Base-by-base conservation (phyloP, 2,113 vertebrate genomes). In the Aepyceros melampus region DNA sequence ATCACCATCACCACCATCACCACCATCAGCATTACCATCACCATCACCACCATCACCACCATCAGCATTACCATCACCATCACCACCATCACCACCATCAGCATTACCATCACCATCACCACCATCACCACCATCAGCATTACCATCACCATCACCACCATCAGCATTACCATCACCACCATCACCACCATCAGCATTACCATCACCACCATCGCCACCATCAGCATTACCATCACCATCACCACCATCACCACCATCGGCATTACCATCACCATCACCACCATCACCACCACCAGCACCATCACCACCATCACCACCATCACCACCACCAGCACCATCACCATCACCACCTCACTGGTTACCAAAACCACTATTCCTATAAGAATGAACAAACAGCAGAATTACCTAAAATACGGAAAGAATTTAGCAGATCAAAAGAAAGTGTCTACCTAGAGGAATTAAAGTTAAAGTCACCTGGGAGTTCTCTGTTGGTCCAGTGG, bases 1-100 rank as follows among this genome's bases (percentile, higher is more conserved):
- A 19, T 0, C 16, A 67, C 0, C 3, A n/a, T 0, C 1, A 67
- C 0, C 62, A 67, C 0, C 7, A n/a, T 0, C 3, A 67, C 0
- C 16, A 67, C 3, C 7, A 19, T 0, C 31, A 64, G 0, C 15
- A 9, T 3, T 15, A n/a, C 0, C 62, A n/a, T 0, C 31, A n/a
- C 3, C 31, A 17, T 0, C 3, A 33, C 6, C 58, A 60, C 5
- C 27, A 29, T 0, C 25, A 58, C 1, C 56, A 58, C 25, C 14
- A 58, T 3, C 58, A 29, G 5, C 5, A 60, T 1, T 12, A 31
- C 1, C 12, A n/a, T 1, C 16, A 67, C 0, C 64, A 67, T 2
- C 17, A 19, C 0, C 14, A 16, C 0, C 6, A 62, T 2, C 29
- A 16, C 6, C 29, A 23, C 0, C 9, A 71, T 7, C 8, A 71